Percentiles rank a stretch among this genome's conserved stretches.
These are phyloP conservation scores for Bilobella aurantiaca DNA, from an alignment of 1,140 invertebrate genomes.

Conservation along the genomic window DNA sequence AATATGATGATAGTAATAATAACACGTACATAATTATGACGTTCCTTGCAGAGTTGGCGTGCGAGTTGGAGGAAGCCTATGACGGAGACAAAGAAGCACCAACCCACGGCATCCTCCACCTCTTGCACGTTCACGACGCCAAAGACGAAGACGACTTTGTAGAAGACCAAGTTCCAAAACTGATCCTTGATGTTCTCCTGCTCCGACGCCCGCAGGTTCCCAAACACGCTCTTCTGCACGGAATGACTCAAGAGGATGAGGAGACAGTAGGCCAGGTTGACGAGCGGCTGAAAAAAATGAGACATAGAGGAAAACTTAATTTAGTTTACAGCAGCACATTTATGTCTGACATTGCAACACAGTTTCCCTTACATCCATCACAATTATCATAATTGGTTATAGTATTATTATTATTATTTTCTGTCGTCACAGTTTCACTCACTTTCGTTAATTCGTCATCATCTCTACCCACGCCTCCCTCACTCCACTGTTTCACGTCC, in stretches of 20 bases:
- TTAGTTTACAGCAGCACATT: too few relatives aligned
- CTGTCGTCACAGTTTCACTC: too few relatives aligned
- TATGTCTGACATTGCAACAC: too few relatives aligned
- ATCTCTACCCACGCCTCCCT: too few relatives aligned
- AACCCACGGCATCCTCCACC: conserved; percentile 57
- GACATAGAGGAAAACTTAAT: too few relatives aligned
- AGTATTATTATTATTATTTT: too few relatives aligned
- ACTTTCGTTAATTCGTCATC: too few relatives aligned
- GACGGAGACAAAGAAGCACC: conserved; percentile 82
- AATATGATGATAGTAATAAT: too few relatives aligned
- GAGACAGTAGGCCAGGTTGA: conserved; percentile 79
- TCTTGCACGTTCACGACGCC: conserved; percentile 81
- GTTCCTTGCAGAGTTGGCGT: conserved; percentile 73
- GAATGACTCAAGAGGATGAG: conserved; percentile 65
- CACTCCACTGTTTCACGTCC: too few relatives aligned
- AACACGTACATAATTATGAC: conserved; percentile 86
- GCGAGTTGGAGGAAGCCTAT: conserved; percentile 77
- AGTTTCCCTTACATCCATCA: too few relatives aligned
- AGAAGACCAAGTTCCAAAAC: conserved; percentile 90
- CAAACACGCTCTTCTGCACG: conserved; percentile 73
- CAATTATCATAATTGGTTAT: too few relatives aligned
- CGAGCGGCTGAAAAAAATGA: conserved; percentile 59
- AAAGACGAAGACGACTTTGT: conserved; percentile 91
- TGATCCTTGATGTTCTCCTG: conserved; percentile 64
- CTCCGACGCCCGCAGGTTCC: conserved; percentile 74